These are phyloP conservation scores for Epinotia nisella DNA, from an alignment of 2,888 invertebrate genomes.

Conservation along the genomic window DNA sequence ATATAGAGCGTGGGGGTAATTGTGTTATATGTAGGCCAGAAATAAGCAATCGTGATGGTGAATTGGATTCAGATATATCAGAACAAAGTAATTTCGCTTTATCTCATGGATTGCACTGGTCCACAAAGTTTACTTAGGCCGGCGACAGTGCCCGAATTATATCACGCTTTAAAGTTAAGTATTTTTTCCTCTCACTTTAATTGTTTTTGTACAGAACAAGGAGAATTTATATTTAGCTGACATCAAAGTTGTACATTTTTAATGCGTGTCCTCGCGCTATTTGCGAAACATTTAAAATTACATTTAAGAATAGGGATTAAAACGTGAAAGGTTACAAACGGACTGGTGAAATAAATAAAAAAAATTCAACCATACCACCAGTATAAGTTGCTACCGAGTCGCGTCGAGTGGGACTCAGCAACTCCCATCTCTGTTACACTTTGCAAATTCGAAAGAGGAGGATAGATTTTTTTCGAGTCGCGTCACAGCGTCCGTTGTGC, in stretches of 20 bases:
- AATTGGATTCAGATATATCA: no score
- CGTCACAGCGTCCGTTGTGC: no score
- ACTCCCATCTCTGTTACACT: no score
- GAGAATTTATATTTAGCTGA: conserved; percentile 2
- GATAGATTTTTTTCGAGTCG: no score
- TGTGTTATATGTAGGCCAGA: no score
- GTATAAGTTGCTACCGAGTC: no score
- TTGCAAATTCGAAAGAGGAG: no score
- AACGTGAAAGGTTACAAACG: background rate
- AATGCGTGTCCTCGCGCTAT: background rate
- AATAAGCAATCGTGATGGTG: no score
- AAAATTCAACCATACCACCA: no score
- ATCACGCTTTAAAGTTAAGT: conserved; percentile 45
- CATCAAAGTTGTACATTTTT: conserved; percentile 3
- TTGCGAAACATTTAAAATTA: background rate
- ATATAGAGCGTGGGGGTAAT: no score
- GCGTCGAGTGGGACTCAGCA: no score
- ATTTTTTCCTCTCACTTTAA: conserved; percentile 36
- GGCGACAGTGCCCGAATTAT: conserved; percentile 43
- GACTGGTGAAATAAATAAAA: no score
- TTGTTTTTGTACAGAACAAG: conserved; percentile 38
- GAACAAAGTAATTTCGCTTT: background rate
- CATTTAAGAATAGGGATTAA: background rate
- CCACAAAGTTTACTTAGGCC: conserved; percentile 17
- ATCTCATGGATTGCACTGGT: background rate